Evolutionary conservation across 2,888 invertebrate species (phyloP).

Genomic region (Gastracanthus pulcherrimus): DNA sequence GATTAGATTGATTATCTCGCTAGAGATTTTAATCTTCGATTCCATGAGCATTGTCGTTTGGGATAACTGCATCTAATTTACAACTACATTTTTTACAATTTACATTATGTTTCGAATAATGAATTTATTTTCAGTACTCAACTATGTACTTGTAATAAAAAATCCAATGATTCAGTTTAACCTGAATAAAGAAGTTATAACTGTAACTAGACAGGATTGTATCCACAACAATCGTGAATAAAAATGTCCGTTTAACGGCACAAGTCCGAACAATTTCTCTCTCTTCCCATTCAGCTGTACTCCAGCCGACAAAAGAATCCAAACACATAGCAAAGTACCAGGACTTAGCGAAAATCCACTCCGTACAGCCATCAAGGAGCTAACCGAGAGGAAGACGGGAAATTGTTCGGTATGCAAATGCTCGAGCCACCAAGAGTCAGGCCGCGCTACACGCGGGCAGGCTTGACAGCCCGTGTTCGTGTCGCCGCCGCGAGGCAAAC

Average conservation of each 20-base stretch:
- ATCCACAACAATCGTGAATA: background rate
- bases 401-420: conserved; percentile 37
- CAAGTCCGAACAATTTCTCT: background rate
- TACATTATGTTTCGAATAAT: too few species aligned
- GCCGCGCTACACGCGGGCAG: too few species aligned
- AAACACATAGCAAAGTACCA: background rate
- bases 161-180: too few species aligned
- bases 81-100: too few species aligned
- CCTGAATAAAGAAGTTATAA: too few species aligned
- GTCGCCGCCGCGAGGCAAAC: background rate
- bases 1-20: too few species aligned
- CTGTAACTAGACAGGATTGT: background rate
- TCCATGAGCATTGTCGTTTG: too few species aligned
- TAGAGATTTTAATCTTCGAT: too few species aligned
- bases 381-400: conserved; percentile 26
- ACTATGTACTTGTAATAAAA: too few species aligned
- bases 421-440: background rate
- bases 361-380: conserved; percentile 26
- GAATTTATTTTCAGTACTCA: too few species aligned
- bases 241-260: background rate
- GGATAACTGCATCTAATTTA: too few species aligned
- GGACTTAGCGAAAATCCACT: background rate
- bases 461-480: background rate
- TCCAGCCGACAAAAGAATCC: background rate
- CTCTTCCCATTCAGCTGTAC: conserved; percentile 10